Base-by-base conservation (phyloP, 2,797 vertebrate genomes). In the Lutjanus campechanus region DNA sequence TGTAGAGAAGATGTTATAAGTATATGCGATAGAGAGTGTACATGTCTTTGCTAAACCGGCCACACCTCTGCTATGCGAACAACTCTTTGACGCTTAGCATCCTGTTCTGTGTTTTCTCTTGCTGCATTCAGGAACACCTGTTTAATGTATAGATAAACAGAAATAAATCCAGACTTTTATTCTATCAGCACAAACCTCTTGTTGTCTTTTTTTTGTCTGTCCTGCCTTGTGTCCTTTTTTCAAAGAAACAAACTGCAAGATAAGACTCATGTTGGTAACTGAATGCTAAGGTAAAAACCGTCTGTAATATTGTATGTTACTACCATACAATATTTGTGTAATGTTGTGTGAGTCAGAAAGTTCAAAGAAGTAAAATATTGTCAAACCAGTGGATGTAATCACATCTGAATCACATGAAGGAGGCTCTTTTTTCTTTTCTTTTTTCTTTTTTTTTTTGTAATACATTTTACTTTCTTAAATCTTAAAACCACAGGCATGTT, bases 161-260 rank as follows among this genome's bases (percentile, higher is more conserved):
- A 93, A 96, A 96, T 96, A 96, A 96, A 96, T 95, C 88, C 91
- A 95, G 90, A 95, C 95, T 96, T 96, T 95, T 96, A 96, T 96
- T 96, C 96, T 96, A 95, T 93, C 91, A 93, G 88, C 92, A 89
- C 86, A 93, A 91, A 91, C 76, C 43, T 85, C 69, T 77, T 79
- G 70, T 81, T 61, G 74, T 81, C 54, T 76, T 82, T 83, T 83
- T 69, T 70, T 83, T 84, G 69, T 91, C 40, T 86, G 77, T 82
- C 47, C 29, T 83, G 68, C 49, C 29, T 71, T 15, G 0, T 68
- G 47, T 53, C 41, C 8, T 53, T 59, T 59, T 10, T 2, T 80
- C 7, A 3, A 66, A 60, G 8, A 63, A 47, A n/a, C 4, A 54
- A 46, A 65, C 1, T 12, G 20, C 15, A 7, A 49, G 29, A n/a